A percentile compares a stretch with the other conserved stretches of the same genome.
Conservation (phyloP, 1,140 invertebrate species). For the Phymorhynchus buccinoides region DNA sequence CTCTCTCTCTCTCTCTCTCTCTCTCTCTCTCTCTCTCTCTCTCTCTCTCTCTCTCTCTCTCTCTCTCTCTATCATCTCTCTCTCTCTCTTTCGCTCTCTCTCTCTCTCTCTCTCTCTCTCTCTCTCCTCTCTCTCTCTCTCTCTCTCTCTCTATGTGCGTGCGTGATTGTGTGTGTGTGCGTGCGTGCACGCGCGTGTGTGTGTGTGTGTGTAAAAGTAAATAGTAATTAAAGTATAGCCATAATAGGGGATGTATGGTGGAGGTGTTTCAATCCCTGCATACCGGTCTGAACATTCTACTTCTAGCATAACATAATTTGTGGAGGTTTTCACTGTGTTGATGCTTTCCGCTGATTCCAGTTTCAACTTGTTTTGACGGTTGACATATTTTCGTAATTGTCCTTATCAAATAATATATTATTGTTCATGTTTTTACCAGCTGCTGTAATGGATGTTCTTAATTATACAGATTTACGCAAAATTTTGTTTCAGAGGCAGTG, state of each 20-base stretch:
- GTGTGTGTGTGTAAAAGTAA: neutral
- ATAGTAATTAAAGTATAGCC: neutral
- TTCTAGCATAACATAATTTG: neutral
- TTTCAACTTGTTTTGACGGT: too few relatives aligned
- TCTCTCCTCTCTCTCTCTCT: neutral
- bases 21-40: too few relatives aligned
- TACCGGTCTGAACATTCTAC: too few relatives aligned
- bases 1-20: too few relatives aligned
- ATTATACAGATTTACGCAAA: neutral
- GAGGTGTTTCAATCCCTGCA: too few relatives aligned
- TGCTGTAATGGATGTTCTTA: neutral
- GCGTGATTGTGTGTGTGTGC: neutral
- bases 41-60: too few relatives aligned
- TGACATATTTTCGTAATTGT: neutral
- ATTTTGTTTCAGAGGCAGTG: neutral
- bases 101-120: too few relatives aligned
- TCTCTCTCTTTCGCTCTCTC: too few relatives aligned
- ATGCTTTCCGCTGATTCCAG: too few relatives aligned
- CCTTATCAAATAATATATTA: neutral
- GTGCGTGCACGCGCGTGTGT: conserved; percentile 7
- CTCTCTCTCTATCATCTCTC: too few relatives aligned
- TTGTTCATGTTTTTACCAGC: neutral
- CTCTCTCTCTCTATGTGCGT: neutral
- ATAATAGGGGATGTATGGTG: neutral
- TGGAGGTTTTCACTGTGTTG: too few relatives aligned